Evolutionary conservation across 2,888 invertebrate species (phyloP), one percentile per base, ranked within the genome.

Genomic region (Gortyna flavago): DNA sequence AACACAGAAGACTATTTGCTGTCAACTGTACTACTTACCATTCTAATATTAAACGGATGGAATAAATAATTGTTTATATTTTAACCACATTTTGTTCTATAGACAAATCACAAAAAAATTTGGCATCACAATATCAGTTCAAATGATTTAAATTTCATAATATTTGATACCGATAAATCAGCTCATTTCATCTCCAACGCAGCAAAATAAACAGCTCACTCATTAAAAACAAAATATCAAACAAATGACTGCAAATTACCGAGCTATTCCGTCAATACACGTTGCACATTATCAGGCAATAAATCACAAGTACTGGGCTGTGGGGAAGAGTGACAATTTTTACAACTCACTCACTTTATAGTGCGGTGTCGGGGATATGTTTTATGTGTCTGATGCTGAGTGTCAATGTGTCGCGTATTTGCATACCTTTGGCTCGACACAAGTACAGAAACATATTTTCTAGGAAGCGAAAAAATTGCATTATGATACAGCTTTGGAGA

Each of bases 321-420:
- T 29, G 67, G 51, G 51, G 67, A 66, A 64, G 66, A 61, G 29
- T 72, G 77, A 35, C 77, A 75, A 73, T 78, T 80, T 87, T 87
- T 84, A 88, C 88, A 83, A 84, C 86, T 82, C 79, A 79, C 79
- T 81, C 79, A 57, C 90, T 93, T 93, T 94, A 93, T 92, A 80
- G 86, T 85, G 90, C 89, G 87, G 90, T 89, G 92, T 92, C 91
- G 91, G 91, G 92, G 93, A 92, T 93, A 91, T 91, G 91, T 91
- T 92, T 92, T 90, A 89, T 91, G 91, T 89, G 87, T 89, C 81
- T 79, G 80, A 77, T 79, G 65, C 72, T 65, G 77, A 86, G 41
- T 85, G 81, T 51, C 84, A 75, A 84, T 84, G 80, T 86, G 75
- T 67, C 57, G 78, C 73, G 71, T 81, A 81, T 86, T 86, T 85